phyloP scores from a whole-genome alignment of 1,140 invertebrate genomes.

The Drosophila malerkotliana region DNA sequence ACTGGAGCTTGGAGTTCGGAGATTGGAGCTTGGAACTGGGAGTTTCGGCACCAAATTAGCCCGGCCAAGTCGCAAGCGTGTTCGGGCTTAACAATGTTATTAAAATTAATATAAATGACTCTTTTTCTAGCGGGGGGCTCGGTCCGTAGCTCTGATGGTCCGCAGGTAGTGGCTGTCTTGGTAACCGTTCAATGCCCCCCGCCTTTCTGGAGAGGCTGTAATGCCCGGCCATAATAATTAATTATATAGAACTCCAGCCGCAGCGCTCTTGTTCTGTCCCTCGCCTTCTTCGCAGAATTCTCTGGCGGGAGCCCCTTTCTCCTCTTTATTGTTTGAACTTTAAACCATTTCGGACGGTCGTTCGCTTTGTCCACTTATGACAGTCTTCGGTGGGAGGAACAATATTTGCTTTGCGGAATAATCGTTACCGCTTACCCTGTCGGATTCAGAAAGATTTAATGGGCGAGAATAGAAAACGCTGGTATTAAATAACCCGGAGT shows the following conservation, averaged over 20 bases:
- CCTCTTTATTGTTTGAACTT: constrained; percentile 14
- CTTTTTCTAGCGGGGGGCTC: constrained; percentile 42
- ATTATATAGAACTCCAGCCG: constrained; percentile 56
- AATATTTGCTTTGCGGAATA: constrained; percentile 26
- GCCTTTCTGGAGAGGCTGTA: constrained; percentile 24
- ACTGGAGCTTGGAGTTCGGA: neutral
- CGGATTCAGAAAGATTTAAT: neutral
- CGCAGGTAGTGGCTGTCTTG: constrained; percentile 44
- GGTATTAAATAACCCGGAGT: neutral
- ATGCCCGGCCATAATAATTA: constrained; percentile 67
- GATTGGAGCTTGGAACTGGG: neutral
- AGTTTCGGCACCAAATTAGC: constrained; percentile 14
- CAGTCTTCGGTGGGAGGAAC: constrained; percentile 43
- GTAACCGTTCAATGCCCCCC: constrained; percentile 60
- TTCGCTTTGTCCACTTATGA: constrained; percentile 48
- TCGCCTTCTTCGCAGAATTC: constrained; percentile 29
- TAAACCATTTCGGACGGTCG: constrained; percentile 8
- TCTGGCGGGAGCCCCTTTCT: neutral
- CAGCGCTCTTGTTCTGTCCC: constrained; percentile 12
- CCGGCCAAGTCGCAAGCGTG: constrained; percentile 23
- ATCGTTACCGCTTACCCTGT: neutral
- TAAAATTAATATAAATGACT: constrained; percentile 82
- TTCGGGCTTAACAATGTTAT: constrained; percentile 76
- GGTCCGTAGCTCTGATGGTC: constrained; percentile 9
- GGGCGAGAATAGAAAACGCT: neutral